Conservation (phyloP, 2,113 vertebrate genomes). For the Podarcis raffonei region DNA sequence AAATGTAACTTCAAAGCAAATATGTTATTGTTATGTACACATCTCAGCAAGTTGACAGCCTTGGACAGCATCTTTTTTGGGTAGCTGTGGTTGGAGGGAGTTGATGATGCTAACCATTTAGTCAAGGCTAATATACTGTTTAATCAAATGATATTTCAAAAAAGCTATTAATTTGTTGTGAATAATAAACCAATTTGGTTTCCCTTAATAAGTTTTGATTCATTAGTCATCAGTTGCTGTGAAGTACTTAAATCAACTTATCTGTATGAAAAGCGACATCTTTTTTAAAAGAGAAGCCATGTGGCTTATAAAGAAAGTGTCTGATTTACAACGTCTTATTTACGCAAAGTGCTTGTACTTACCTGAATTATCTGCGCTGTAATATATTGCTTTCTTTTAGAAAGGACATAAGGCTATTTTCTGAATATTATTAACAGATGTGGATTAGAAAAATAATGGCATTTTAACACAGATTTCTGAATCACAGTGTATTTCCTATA, state of each 20-base stretch:
- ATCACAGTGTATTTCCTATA: neutral
- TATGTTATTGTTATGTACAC: constrained; percentile 58
- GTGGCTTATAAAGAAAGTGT: neutral
- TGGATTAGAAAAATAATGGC: constrained; percentile 29
- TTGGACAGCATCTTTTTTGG: constrained; percentile 51
- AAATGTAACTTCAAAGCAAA: constrained; percentile 58
- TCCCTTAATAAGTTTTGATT: constrained; percentile 33
- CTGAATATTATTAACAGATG: constrained; percentile 59
- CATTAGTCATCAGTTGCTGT: constrained; percentile 57
- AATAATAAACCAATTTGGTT: constrained; percentile 7
- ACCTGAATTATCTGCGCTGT: constrained; percentile 49
- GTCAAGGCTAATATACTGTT: constrained; percentile 70
- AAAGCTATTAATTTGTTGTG: constrained; percentile 61
- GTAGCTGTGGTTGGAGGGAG: neutral
- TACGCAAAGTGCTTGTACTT: constrained; percentile 2
- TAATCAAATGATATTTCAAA: constrained; percentile 65
- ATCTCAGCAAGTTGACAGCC: constrained; percentile 59
- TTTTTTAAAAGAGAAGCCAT: neutral
- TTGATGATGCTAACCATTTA: constrained; percentile 50
- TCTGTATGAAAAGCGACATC: constrained; percentile 11
- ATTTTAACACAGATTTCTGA: neutral
- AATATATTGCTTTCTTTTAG: constrained; percentile 60
- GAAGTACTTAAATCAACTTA: constrained; percentile 61
- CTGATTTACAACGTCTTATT: neutral
- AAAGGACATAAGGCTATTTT: constrained; percentile 62